A percentile compares a stretch with the other conserved stretches of the same genome.
Evolutionary conservation across 2,113 vertebrate genomes (phyloP).

Genomic region (Nettapus auritus): DNA sequence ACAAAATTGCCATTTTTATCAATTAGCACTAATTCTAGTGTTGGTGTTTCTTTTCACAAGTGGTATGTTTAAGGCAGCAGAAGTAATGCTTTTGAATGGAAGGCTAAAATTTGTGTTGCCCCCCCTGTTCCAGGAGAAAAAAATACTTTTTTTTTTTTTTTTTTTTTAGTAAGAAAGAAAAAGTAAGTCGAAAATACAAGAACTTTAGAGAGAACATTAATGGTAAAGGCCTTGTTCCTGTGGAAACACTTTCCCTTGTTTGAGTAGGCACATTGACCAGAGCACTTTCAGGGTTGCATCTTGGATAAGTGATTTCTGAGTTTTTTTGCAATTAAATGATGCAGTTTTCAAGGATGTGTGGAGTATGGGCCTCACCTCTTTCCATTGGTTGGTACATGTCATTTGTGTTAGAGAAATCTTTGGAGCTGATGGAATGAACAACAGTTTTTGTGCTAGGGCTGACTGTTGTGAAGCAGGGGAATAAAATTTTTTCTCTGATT

Average conservation of each 20-base stretch:
- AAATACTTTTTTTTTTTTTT: neutral
- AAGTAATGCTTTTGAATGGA: neutral
- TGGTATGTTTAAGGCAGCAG: neutral
- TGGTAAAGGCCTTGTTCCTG: neutral
- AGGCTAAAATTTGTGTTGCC: neutral
- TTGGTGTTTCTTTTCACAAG: neutral
- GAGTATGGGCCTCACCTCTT: neutral
- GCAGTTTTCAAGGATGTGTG: neutral
- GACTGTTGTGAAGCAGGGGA: neutral
- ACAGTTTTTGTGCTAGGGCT: neutral
- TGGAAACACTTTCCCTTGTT: neutral
- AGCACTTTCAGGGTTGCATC: neutral
- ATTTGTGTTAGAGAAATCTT: neutral
- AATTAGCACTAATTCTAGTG: neutral
- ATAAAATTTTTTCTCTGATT: neutral
- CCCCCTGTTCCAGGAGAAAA: neutral
- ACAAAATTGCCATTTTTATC: neutral
- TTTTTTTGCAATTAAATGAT: neutral
- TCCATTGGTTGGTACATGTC: neutral
- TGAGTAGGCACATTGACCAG: neutral
- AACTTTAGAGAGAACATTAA: neutral
- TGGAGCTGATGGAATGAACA: neutral
- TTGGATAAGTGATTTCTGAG: neutral
- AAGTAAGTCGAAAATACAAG: slow-evolving; percentile 1
- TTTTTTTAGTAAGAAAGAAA: neutral